These are phyloP conservation scores for Furnarius figulus DNA, from an alignment of 2,113 vertebrate species.

Conservation along the genomic window DNA sequence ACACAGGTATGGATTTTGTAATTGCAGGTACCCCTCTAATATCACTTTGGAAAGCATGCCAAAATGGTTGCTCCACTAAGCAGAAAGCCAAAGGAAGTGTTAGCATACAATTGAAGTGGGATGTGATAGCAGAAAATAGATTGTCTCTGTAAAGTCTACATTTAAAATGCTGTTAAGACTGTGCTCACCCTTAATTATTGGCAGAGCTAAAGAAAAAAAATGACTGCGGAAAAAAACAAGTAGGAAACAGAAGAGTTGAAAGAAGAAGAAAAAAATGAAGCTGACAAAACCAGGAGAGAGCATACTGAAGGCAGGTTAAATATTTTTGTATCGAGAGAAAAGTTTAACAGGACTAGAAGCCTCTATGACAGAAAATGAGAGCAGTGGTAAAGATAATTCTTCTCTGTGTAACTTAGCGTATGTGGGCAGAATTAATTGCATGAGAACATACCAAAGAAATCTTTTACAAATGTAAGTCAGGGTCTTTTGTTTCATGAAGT, in stretches of 20 bases:
- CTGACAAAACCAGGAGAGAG: neutral
- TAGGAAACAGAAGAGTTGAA: neutral
- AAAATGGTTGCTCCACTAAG: neutral
- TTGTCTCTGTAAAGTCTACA: neutral
- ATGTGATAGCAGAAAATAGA: neutral
- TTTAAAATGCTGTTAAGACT: neutral
- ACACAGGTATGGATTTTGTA: neutral
- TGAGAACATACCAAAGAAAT: neutral
- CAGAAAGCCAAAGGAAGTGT: neutral
- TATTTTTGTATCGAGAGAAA: neutral
- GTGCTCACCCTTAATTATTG: neutral
- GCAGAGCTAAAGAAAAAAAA: neutral
- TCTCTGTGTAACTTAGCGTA: neutral
- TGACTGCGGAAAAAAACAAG: neutral
- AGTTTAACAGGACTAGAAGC: neutral
- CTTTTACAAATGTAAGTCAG: neutral
- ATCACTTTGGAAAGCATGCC: neutral
- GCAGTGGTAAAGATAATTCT: neutral
- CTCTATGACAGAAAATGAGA: neutral
- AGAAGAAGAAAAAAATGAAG: neutral
- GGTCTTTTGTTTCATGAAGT: neutral
- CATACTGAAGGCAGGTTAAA: neutral
- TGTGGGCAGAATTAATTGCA: neutral
- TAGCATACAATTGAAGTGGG: accelerated
- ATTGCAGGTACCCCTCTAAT: neutral